Evolutionary conservation across 1,140 invertebrate genomes (phyloP).

Genomic region (Drosophila navojoa): DNA sequence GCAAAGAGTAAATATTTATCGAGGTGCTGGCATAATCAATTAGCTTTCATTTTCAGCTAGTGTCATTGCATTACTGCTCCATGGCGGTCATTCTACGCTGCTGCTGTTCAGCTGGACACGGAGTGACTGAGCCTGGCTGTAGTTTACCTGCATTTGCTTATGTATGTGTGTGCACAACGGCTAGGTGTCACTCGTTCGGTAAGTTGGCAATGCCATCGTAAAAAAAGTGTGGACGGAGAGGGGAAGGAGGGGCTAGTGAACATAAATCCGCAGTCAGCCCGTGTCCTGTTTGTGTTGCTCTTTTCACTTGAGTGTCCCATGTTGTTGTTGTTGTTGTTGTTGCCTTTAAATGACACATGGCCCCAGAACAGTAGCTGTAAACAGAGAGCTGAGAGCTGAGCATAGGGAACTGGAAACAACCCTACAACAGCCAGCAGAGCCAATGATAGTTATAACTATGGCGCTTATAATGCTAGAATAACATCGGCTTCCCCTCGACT

Average conservation of each 20-base stretch:
- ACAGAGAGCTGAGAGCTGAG: conserved; percentile 4
- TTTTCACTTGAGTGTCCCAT: conserved; percentile 22
- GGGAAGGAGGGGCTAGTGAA: neutral
- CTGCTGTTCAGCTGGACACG: conserved; percentile 11
- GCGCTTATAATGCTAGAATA: conserved; percentile 30
- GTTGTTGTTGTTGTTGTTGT: conserved; percentile 12
- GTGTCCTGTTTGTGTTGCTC: conserved; percentile 19
- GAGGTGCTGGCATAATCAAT: conserved; percentile 1
- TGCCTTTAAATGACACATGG: conserved; percentile 39
- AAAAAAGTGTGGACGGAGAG: neutral
- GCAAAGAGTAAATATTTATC: no score
- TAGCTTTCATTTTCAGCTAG: conserved; percentile 4
- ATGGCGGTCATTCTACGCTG: neutral
- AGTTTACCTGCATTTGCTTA: conserved; percentile 1
- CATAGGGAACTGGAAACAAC: neutral
- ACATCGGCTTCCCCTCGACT: conserved; percentile 26
- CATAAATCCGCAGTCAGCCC: conserved; percentile 37
- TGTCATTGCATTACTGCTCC: conserved; percentile 3
- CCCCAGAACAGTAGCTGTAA: conserved; percentile 18
- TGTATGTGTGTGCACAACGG: neutral
- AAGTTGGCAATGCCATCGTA: conserved; percentile 49
- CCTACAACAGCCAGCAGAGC: conserved; percentile 55
- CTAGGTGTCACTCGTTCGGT: conserved; percentile 53
- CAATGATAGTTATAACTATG: conserved; percentile 64
- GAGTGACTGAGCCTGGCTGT: conserved; percentile 17